Base-by-base conservation (phyloP, 2,888 invertebrate genomes). In the Agapostemon virescens region DNA sequence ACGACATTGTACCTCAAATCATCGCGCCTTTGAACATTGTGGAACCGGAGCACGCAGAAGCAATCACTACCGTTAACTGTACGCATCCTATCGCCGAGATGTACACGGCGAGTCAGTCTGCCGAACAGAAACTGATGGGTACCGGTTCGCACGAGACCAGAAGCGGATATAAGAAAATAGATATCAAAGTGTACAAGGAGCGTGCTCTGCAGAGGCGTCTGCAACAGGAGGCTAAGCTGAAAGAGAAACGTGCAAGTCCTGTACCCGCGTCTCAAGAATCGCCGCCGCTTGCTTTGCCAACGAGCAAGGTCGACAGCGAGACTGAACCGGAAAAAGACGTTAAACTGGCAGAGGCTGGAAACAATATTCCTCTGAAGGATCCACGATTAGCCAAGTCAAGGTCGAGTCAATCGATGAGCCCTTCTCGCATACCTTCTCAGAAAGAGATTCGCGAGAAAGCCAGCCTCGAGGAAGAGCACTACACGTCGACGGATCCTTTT, bases 131-230 rank as follows among this genome's bases (percentile, higher is more conserved):
- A 58, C 2, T 17, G 7, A 9, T 64, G 15, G 49, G n/a, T 61
- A 42, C 38, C 26, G 11, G 26, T 15, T 52, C 52, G 1, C 26
- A 66, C 1, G 74, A 78, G 20, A 79, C n/a, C 15, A 85, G 77
- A 84, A 69, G 42, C 7, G 64, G 70, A 17, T 71, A 85, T 3
- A 92, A 89, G 42, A 91, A 91, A 71, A 84, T 92, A 23, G 91
- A 92, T 26, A 90, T 92, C 40, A 89, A 89, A 61, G 87, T 89
- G 0, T 92, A 92, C 45, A 91, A 92, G 71, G 90, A 89, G 42
- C 89, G 92, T 5, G 67, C 89, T 0, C 74, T 88, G 2, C 88
- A 88, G 26, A 88, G 90, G n/a, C 84, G 82, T 20, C 61, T 81
- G 33, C 82, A 66, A 13, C 78, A 81, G 20, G 69, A 81, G 15